A percentile compares a stretch with the other conserved stretches of the same genome.
These are phyloP conservation scores for Cydia pomonella DNA, from an alignment of 1,140 invertebrate species.

Conservation along the genomic window DNA sequence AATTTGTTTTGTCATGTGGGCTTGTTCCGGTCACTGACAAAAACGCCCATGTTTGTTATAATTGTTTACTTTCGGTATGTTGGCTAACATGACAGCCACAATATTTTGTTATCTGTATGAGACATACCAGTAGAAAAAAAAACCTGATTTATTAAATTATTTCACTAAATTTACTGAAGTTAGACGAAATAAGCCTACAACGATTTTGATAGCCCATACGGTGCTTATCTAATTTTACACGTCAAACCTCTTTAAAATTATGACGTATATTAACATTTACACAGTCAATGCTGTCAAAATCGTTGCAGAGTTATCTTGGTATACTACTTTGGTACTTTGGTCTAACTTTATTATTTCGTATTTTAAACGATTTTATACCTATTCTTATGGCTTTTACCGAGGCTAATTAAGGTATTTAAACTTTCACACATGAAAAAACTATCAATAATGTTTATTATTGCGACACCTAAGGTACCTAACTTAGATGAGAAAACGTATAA, in stretches of 20 bases:
- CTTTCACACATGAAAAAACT: neutral
- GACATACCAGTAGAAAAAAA: neutral
- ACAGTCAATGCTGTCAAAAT: too few relatives aligned
- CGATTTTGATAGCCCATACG: too few relatives aligned
- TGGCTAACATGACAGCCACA: neutral
- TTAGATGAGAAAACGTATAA: neutral
- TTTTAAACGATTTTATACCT: neutral
- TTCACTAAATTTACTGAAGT: neutral
- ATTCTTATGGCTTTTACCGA: neutral
- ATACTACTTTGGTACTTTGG: too few relatives aligned
- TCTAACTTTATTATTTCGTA: too few relatives aligned
- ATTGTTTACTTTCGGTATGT: neutral
- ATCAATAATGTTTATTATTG: too few relatives aligned
- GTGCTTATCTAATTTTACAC: too few relatives aligned
- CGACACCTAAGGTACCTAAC: too few relatives aligned
- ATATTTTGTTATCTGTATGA: neutral
- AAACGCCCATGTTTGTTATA: neutral
- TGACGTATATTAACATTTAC: too few relatives aligned
- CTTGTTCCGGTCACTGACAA: neutral
- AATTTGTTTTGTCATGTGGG: slow-evolving; percentile 18
- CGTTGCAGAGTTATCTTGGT: too few relatives aligned
- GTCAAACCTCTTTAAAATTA: too few relatives aligned
- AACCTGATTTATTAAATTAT: neutral
- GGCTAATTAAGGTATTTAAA: neutral
- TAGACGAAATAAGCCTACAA: too few relatives aligned